Evolutionary conservation across 1,140 invertebrate genomes (phyloP), one percentile per base, ranked within the genome.

Genomic region (Aphaenogaster floridana): DNA sequence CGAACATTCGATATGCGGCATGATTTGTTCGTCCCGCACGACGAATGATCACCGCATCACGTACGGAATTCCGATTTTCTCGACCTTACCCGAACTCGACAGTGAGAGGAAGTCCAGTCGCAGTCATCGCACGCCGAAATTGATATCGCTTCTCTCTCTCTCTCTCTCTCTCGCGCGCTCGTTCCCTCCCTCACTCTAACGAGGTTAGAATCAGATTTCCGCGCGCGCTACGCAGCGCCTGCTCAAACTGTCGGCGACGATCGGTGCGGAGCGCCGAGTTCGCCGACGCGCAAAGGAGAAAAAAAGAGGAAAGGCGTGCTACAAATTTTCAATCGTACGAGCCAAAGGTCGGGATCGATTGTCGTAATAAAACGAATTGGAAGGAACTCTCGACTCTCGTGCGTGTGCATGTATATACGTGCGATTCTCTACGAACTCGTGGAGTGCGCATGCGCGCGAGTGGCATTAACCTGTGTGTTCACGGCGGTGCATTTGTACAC

Each of bases 1-100:
- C 94, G 93, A 93, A 64, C 91, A 90, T 88, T 72, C 21, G n/a
- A 8, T 28, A 28, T 28, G 28, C 17, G 21, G 11, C 11, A 5
- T 64, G 15, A 87, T 61, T 83, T 68, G 48, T 4, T 61, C 39
- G 9, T 5, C 3, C 6, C 6, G 34, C 7, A 36, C 5, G 0
- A 52, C 3, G 11, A 28, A 2, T 0, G 34, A 42, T 59, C 17
- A 34, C 5, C 8, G 5, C 28, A 3, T 21, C 17, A 1, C 4
- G 42, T 36, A 13, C 34, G 21, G 1, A n/a, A n/a, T n/a, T n/a
- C 1, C 15, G 4, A 15, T 61, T 3, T 15, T 39, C 57, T 64
- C 21, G 21, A 50, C 1, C 61, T 94, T 92, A 95, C 94, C 94
- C 91, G 8, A 95, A 94, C 86, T 94, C 92, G 8, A 95, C 86